Conservation (phyloP, 2,113 vertebrate species). For the Vidua macroura region DNA sequence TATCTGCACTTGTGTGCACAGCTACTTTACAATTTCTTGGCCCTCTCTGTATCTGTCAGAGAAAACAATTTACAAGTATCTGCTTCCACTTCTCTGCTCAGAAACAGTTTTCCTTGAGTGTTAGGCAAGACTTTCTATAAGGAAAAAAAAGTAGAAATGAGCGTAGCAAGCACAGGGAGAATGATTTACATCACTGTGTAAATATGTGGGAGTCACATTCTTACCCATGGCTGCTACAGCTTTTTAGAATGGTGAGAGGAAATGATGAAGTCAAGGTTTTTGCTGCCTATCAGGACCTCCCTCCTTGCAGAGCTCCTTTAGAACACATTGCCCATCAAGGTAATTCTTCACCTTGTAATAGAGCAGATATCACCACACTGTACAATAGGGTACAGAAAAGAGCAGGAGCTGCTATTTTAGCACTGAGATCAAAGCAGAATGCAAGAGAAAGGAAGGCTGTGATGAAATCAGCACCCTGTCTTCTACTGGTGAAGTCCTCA, state of each 20-base stretch:
- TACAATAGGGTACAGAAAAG: not conserved
- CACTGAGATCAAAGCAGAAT: not conserved
- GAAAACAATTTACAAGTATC: not conserved
- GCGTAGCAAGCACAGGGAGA: rapidly evolving
- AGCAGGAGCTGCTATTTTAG: not conserved
- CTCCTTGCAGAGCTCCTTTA: not conserved
- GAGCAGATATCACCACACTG: not conserved
- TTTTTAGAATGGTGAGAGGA: not conserved
- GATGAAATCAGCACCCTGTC: not conserved
- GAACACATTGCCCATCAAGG: not conserved
- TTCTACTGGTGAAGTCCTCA: not conserved
- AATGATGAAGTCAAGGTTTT: not conserved
- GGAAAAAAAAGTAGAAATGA: not conserved
- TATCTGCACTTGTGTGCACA: not conserved
- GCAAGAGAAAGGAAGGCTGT: not conserved
- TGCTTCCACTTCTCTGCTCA: not conserved
- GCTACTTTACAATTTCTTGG: not conserved
- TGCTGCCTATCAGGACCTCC: not conserved
- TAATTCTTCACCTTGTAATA: not conserved
- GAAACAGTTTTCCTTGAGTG: not conserved
- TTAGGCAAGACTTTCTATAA: not conserved
- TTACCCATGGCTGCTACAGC: not conserved
- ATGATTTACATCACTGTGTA: not conserved
- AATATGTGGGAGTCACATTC: not conserved
- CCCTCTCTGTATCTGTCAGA: not conserved